Evolutionary conservation across 2,113 vertebrate genomes (phyloP).

Genomic region (Numida meleagris): DNA sequence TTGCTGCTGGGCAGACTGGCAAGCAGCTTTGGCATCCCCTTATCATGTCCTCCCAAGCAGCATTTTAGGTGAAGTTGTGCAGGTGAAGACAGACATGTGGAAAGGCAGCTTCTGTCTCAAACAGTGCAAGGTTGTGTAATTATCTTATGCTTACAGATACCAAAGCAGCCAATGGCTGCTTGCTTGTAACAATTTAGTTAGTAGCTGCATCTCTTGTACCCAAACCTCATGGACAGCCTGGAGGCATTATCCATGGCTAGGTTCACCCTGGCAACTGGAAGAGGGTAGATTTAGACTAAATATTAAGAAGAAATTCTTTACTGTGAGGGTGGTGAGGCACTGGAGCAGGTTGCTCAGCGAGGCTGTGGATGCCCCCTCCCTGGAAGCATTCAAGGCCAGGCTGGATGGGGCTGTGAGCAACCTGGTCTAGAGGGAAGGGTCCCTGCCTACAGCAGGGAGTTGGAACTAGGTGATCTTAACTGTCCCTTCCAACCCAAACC

Average conservation of each 20-base stretch:
- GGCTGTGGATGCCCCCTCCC: no score
- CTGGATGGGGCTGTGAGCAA: no score
- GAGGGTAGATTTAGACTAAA: no score
- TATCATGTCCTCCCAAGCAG: neutral
- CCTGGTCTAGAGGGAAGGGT: no score
- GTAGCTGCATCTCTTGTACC: neutral
- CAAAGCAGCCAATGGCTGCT: neutral
- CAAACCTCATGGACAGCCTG: accelerated
- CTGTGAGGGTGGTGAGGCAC: no score
- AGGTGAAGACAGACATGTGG: neutral
- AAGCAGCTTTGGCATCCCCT: neutral
- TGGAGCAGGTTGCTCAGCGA: no score
- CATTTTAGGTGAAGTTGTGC: neutral
- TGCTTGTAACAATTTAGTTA: neutral
- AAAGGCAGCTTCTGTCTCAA: neutral
- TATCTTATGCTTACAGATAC: neutral
- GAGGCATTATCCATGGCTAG: neutral
- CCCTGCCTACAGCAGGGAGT: no score
- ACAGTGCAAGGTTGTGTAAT: accelerated
- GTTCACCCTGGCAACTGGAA: neutral
- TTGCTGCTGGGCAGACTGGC: conserved; percentile 32
- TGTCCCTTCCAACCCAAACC: no score
- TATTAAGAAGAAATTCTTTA: no score
- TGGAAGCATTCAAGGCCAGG: no score
- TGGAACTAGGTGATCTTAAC: no score